A percentile compares a stretch with the other conserved stretches of the same genome.
Conservation (phyloP, 2,113 vertebrate species). For the Chinchilla lanigera region DNA sequence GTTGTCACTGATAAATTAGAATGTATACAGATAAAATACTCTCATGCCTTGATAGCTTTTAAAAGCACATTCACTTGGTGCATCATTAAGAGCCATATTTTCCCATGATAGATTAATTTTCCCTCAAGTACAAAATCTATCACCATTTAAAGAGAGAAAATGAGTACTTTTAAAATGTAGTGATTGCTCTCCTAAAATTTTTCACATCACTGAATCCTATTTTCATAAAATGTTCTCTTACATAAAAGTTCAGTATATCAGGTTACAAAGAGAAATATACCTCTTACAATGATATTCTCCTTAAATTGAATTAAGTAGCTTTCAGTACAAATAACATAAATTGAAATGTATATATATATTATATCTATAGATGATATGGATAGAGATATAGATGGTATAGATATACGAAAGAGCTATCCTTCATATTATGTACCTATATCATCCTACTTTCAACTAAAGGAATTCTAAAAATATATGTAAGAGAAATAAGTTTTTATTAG, state of each 20-base stretch:
- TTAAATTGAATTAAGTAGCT: background rate
- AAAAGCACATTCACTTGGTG: conserved; percentile 9
- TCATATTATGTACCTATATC: background rate
- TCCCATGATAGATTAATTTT: conserved; percentile 48
- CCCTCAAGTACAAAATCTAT: conserved; percentile 35
- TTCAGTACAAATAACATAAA: background rate
- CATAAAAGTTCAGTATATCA: background rate
- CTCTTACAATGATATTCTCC: background rate
- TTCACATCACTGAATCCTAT: background rate
- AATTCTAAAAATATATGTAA: background rate
- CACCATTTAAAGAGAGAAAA: conserved; percentile 50
- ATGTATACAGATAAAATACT: background rate
- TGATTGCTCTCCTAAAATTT: background rate
- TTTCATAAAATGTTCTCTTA: conserved; percentile 14
- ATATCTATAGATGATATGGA: background rate
- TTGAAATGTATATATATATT: background rate
- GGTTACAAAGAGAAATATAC: background rate
- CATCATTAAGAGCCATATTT: conserved; percentile 35
- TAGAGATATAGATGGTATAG: background rate
- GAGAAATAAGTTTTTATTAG: background rate
- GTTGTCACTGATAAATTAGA: conserved; percentile 29
- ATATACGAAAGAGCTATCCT: background rate
- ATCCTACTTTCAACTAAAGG: background rate
- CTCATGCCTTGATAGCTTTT: conserved; percentile 20
- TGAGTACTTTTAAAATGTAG: background rate